Conservation (phyloP, 1,140 invertebrate genomes). For the Drosophila guanche region DNA sequence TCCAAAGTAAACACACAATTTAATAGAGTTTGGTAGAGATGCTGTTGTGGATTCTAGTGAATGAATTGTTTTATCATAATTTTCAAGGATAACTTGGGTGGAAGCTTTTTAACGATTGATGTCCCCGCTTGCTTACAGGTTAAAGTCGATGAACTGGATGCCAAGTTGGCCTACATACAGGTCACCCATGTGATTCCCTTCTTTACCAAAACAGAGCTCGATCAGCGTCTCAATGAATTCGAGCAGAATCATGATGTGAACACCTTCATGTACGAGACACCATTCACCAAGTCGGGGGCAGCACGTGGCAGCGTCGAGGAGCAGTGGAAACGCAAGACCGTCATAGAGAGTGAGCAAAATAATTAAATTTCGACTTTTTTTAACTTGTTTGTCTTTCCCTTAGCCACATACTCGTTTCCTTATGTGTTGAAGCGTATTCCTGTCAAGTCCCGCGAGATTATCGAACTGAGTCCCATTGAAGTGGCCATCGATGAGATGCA, state of each 20-base stretch:
- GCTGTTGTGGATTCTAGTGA: constrained; percentile 4
- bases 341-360: constrained; percentile 88
- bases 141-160: constrained; percentile 89
- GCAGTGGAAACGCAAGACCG: constrained; percentile 94
- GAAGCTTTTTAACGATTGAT: constrained; percentile 2
- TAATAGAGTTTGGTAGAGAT: constrained; percentile 34
- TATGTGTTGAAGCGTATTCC: constrained; percentile 95
- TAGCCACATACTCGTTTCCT: constrained; percentile 93
- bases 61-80: not conserved
- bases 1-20: constrained; percentile 62
- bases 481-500: constrained; percentile 97
- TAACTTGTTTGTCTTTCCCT: not conserved
- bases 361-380: not conserved
- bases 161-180: constrained; percentile 95
- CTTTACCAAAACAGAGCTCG: constrained; percentile 88
- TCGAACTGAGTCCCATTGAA: constrained; percentile 95
- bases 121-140: constrained; percentile 86
- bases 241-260: constrained; percentile 94
- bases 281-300: constrained; percentile 93
- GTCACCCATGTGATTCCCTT: constrained; percentile 94
- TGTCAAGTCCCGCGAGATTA: constrained; percentile 88
- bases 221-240: constrained; percentile 89
- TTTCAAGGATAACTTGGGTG: constrained; percentile 2
- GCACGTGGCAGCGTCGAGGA: constrained; percentile 92
- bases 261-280: constrained; percentile 96